Conservation (phyloP, 2,113 vertebrate genomes). For the Rutilus rutilus region DNA sequence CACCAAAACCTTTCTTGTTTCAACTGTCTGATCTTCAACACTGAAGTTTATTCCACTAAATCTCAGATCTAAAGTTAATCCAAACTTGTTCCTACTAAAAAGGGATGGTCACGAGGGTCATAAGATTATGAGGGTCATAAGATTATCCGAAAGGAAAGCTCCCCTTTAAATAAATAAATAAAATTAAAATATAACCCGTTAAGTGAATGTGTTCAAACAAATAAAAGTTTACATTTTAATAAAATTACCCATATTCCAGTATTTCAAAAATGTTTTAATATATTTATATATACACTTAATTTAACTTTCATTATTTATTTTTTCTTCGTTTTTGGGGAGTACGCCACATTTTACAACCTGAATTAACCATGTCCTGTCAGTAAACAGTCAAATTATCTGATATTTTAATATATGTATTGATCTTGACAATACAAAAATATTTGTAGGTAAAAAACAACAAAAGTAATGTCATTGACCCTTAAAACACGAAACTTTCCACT, state of each 20-base stretch:
- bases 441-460: no score
- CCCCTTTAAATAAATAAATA: not conserved
- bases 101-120: no score
- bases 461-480: not conserved
- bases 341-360: not conserved
- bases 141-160: no score
- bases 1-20: not conserved
- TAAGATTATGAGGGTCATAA: no score
- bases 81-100: not conserved
- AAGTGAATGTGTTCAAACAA: no score
- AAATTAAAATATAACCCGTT: not conserved
- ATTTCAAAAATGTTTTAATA: not conserved
- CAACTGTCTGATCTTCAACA: not conserved
- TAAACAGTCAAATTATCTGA: not conserved
- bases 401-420: not conserved
- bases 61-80: not conserved
- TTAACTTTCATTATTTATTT: no score
- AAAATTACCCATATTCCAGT: not conserved
- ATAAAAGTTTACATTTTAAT: no score
- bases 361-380: not conserved
- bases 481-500: not conserved
- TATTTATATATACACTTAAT: not conserved
- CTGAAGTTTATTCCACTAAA: not conserved
- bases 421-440: not conserved
- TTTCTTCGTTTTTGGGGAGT: not conserved